Percentiles rank a stretch among this genome's conserved stretches.
These are phyloP conservation scores for Anoplopoma fimbria DNA, from an alignment of 2,113 vertebrate species.

Conservation along the genomic window DNA sequence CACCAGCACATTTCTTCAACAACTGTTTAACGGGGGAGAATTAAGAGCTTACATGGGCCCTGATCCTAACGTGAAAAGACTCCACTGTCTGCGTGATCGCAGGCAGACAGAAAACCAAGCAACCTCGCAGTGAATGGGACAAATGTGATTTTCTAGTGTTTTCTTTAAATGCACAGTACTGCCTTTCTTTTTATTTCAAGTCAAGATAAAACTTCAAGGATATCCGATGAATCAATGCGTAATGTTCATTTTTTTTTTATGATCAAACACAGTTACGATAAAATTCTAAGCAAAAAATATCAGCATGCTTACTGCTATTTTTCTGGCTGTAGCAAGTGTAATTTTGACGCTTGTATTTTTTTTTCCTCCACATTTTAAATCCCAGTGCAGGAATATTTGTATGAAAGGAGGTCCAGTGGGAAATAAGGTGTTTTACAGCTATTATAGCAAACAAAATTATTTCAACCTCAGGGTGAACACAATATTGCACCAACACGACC, in stretches of 20 bases:
- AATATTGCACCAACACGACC: conserved; percentile 83
- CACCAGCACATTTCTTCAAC: conserved; percentile 79
- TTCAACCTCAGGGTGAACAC: conserved; percentile 81
- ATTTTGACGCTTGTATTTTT: conserved; percentile 48
- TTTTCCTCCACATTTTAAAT: conserved; percentile 62
- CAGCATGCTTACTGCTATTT: conserved; percentile 3
- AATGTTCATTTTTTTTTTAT: conserved; percentile 8
- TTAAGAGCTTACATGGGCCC: conserved; percentile 79
- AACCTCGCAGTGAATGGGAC: conserved; percentile 49
- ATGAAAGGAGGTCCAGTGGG: conserved; percentile 77
- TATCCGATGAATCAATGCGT: not conserved
- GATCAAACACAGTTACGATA: conserved; percentile 2
- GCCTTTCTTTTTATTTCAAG: conserved; percentile 2
- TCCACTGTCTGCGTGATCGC: conserved; percentile 68
- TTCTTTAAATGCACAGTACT: conserved; percentile 31
- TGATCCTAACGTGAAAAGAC: conserved; percentile 77
- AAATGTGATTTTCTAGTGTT: conserved; percentile 48
- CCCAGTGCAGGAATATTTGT: conserved; percentile 78
- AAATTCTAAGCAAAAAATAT: conserved; percentile 18
- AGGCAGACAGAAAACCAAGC: conserved; percentile 64
- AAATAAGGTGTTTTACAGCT: conserved; percentile 85
- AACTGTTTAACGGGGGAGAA: conserved; percentile 79
- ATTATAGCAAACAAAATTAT: conserved; percentile 85
- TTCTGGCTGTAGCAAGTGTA: conserved; percentile 36
- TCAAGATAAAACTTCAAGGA: conserved; percentile 4